Evolutionary conservation across 2,797 vertebrate species (phyloP).

Genomic region (Catamblyrhynchus diadema): DNA sequence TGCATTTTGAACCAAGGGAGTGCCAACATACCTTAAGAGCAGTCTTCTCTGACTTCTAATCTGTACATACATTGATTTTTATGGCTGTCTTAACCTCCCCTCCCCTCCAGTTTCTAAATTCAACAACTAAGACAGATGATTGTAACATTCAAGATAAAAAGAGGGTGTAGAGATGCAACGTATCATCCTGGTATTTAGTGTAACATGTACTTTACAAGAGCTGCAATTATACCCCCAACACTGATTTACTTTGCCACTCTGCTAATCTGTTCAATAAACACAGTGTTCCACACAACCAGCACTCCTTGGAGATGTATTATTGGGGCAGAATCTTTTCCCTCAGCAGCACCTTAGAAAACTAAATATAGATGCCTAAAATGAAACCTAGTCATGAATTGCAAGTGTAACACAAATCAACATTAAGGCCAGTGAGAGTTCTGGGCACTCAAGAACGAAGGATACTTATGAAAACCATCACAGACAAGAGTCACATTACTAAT

Average conservation of each 20-base stretch:
- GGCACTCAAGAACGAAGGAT: neutral
- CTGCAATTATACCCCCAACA: neutral
- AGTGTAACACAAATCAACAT: neutral
- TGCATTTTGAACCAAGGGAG: neutral
- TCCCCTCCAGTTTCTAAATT: neutral
- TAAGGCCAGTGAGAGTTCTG: neutral
- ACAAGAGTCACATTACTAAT: neutral
- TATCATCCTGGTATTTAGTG: neutral
- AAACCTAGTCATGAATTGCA: neutral
- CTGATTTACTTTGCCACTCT: neutral
- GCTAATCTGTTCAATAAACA: neutral
- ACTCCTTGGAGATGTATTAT: neutral
- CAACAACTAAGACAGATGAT: neutral
- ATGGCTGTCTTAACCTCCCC: neutral
- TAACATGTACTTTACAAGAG: conserved; percentile 4
- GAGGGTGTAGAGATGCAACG: neutral
- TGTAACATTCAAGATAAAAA: neutral
- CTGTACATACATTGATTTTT: neutral
- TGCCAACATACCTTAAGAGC: neutral
- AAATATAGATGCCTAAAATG: neutral
- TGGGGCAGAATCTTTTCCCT: neutral
- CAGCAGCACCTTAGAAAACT: neutral
- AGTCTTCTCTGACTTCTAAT: neutral
- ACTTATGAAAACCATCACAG: neutral
- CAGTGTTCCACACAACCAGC: neutral